Conservation (phyloP, 2,113 vertebrate species). For the Prinia subflava region DNA sequence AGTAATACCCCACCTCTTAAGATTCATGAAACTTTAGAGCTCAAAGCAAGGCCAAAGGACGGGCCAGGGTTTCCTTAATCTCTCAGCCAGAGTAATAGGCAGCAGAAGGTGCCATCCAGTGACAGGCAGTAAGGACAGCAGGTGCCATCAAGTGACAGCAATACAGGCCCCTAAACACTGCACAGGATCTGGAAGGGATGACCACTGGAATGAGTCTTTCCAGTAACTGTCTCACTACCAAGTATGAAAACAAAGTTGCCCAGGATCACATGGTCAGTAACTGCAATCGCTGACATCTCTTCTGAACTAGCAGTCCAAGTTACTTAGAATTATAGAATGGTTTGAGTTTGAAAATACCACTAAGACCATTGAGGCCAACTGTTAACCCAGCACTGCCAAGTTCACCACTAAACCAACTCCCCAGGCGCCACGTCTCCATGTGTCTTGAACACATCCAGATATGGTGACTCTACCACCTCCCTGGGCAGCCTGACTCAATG, state of each 20-base stretch:
- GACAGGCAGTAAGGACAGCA: neutral
- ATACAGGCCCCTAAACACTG: neutral
- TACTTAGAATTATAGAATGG: neutral
- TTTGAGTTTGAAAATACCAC: neutral
- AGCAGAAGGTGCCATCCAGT: neutral
- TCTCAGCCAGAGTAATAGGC: neutral
- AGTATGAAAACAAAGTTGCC: neutral
- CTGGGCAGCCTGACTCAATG: neutral
- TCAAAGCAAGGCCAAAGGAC: neutral
- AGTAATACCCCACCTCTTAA: fast-evolving
- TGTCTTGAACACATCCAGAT: neutral
- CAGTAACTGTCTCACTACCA: neutral
- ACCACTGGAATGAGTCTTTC: neutral
- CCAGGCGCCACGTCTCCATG: fast-evolving
- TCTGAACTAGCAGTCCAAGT: neutral
- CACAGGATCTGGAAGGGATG: neutral
- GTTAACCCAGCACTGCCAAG: no score
- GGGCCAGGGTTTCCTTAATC: neutral
- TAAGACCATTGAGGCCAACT: fast-evolving
- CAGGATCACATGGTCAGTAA: neutral
- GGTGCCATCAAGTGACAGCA: neutral
- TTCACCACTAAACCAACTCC: neutral
- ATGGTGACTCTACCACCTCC: neutral
- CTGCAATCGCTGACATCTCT: neutral
- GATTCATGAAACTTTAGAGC: neutral